Evolutionary conservation across 2,797 vertebrate genomes (phyloP).

Genomic region (Coregonus ussuriensis): DNA sequence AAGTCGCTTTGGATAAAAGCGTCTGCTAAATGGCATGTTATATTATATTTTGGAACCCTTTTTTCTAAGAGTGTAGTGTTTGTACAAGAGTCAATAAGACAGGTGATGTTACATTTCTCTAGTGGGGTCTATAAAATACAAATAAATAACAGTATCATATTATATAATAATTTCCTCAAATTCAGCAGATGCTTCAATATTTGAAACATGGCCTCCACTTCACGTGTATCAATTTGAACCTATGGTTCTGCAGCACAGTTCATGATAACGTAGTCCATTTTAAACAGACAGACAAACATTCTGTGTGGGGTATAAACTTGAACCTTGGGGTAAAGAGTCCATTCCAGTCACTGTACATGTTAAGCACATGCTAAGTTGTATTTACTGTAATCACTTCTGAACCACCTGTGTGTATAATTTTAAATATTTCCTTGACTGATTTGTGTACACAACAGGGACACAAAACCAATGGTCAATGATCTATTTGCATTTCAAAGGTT

Average conservation of each 20-base stretch:
- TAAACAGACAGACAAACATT: neutral
- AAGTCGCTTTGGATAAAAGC: too few species aligned
- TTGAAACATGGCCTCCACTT: neutral
- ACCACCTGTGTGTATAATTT: constrained; percentile 18
- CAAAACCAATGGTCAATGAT: constrained; percentile 57
- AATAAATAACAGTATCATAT: neutral
- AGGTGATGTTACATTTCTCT: neutral
- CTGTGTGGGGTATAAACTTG: neutral
- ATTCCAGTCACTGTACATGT: neutral
- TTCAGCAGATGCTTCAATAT: neutral
- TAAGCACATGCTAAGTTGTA: neutral
- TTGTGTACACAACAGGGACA: constrained; percentile 65
- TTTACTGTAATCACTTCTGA: neutral
- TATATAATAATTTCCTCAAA: neutral
- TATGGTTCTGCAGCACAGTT: neutral
- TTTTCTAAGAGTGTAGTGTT: neutral
- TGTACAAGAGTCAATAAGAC: neutral
- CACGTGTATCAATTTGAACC: neutral
- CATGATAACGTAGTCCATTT: neutral
- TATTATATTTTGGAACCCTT: too few species aligned
- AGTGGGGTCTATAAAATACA: neutral
- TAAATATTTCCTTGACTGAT: constrained; percentile 40
- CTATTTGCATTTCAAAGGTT: constrained; percentile 79
- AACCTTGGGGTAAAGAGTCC: neutral
- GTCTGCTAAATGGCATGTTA: too few species aligned